Conservation (phyloP, 1,140 invertebrate genomes). For the Drosophila cardini region DNA sequence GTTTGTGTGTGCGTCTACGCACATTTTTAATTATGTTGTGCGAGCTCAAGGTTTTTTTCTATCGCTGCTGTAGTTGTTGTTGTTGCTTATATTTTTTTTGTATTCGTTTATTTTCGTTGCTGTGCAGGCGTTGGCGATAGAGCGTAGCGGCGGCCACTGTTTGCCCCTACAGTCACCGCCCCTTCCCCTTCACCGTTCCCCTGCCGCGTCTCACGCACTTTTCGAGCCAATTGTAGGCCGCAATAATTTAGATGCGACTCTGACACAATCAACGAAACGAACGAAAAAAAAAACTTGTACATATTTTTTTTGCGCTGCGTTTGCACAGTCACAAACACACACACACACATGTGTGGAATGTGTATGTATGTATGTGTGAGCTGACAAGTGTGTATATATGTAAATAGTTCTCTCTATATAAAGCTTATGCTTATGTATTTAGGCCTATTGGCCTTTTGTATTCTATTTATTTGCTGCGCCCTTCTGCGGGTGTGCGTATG, state of each 20-base stretch:
- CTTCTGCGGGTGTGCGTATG: slow-evolving; percentile 36
- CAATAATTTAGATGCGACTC: slow-evolving; percentile 65
- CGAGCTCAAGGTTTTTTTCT: slow-evolving; percentile 80
- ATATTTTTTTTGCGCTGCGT: slow-evolving; percentile 51
- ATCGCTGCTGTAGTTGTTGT: slow-evolving; percentile 56
- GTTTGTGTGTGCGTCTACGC: slow-evolving; percentile 64
- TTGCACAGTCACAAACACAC: slow-evolving; percentile 13
- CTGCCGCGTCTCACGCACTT: slow-evolving; percentile 55
- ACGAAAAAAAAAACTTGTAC: slow-evolving; percentile 17
- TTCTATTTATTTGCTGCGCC: slow-evolving; percentile 67
- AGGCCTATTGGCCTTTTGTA: slow-evolving; percentile 36
- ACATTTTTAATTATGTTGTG: slow-evolving; percentile 83
- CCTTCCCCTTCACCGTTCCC: background rate
- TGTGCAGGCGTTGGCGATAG: slow-evolving; percentile 69
- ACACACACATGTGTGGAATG: slow-evolving; percentile 10
- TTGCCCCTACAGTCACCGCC: background rate
- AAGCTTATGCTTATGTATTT: slow-evolving; percentile 29
- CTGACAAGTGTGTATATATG: slow-evolving; percentile 40
- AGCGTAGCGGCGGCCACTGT: slow-evolving; percentile 26
- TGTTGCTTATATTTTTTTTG: slow-evolving; percentile 35
- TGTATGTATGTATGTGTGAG: background rate
- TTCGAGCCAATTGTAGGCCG: slow-evolving; percentile 77
- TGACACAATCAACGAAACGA: slow-evolving; percentile 54
- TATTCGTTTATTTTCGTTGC: slow-evolving; percentile 64
- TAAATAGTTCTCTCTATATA: slow-evolving; percentile 47